phyloP scores from a whole-genome alignment of 2,113 vertebrate species.

The Halcyon senegalensis region DNA sequence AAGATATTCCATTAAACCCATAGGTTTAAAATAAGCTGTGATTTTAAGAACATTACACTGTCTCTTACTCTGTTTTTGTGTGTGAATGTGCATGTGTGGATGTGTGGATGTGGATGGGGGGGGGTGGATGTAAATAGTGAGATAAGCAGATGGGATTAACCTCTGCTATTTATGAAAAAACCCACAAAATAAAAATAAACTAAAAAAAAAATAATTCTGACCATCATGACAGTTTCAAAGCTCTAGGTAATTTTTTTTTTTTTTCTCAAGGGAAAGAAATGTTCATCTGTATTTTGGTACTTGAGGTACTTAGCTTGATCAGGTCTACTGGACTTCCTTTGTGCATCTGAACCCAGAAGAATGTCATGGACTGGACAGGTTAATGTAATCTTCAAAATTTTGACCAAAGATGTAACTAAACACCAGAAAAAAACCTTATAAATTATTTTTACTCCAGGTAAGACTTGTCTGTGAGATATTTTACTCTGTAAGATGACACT shows the following conservation, averaged over 20 bases:
- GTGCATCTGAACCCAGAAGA: not conserved
- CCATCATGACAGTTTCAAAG: not conserved
- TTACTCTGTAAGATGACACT: not conserved
- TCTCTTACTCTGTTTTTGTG: not conserved
- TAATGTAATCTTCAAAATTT: not conserved
- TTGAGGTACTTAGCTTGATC: not conserved
- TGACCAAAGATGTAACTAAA: not conserved
- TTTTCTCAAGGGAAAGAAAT: not conserved
- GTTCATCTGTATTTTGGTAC: not conserved
- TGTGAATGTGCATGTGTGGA: no score
- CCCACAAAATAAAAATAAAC: accelerated
- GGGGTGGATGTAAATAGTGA: not conserved
- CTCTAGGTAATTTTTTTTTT: no score
- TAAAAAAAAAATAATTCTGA: not conserved
- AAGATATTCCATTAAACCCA: not conserved
- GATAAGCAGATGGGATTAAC: not conserved
- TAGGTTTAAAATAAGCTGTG: not conserved
- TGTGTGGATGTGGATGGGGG: no score
- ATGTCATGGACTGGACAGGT: not conserved
- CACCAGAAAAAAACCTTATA: not conserved
- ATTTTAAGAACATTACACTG: not conserved
- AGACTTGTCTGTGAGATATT: not conserved
- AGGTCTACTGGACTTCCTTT: not conserved
- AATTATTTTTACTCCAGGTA: not conserved
- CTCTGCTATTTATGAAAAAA: not conserved